Percentiles rank a stretch among this genome's conserved stretches.
Evolutionary conservation across 2,888 invertebrate species (phyloP).

Genomic region (Limnephilus auricula): DNA sequence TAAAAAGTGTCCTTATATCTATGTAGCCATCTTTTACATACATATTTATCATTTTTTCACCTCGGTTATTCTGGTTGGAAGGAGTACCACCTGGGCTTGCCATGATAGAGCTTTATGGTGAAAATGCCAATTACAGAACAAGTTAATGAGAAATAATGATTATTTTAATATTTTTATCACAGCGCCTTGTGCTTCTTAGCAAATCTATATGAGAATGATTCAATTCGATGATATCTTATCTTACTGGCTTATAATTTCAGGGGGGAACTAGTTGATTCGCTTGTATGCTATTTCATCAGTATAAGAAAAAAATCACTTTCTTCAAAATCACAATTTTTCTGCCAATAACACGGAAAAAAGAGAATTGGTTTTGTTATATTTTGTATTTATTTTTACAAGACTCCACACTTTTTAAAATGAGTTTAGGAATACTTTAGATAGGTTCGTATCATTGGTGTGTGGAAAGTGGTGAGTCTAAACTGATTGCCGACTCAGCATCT

Average conservation of each 20-base stretch:
- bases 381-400: no score
- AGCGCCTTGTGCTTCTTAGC: not conserved
- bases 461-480: no score
- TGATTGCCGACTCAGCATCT: no score
- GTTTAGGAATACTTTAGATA: no score
- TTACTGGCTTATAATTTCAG: not conserved
- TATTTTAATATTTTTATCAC: not conserved
- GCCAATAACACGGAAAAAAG: not conserved
- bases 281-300: not conserved
- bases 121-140: not conserved
- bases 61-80: not conserved
- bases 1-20: not conserved
- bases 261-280: not conserved
- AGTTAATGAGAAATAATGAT: not conserved
- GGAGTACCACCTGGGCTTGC: not conserved
- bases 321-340: not conserved
- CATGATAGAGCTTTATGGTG: not conserved
- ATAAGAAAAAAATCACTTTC: no score
- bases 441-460: no score
- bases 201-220: not conserved
- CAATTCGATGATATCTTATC: not conserved
- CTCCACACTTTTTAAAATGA: no score
- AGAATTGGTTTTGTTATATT: not conserved
- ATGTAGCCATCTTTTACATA: not conserved
- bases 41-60: no score